phyloP scores from a whole-genome alignment of 2,888 invertebrate species.

The Metacarcinus magister region DNA sequence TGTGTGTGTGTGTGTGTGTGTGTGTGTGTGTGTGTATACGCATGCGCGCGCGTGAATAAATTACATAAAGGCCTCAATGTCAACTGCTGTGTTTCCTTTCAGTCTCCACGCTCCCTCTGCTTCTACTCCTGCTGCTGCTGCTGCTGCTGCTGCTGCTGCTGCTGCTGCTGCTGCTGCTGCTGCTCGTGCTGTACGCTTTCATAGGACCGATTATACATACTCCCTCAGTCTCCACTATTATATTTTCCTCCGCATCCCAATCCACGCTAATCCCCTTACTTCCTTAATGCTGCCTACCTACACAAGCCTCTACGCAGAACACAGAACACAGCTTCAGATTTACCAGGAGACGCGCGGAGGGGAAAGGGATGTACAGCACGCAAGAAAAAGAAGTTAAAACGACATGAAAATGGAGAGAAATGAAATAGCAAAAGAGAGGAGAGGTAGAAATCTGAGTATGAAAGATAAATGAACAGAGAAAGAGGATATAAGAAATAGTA shows the following conservation, averaged over 20 bases:
- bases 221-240: background rate
- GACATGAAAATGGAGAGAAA: background rate
- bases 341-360: background rate
- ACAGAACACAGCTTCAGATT: background rate
- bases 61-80: constrained; percentile 15
- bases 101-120: background rate
- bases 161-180: background rate
- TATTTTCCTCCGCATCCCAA: background rate
- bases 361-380: background rate
- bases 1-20: background rate
- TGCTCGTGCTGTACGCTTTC: background rate
- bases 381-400: background rate
- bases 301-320: background rate
- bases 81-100: constrained; percentile 7
- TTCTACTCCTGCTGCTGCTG: background rate
- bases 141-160: background rate
- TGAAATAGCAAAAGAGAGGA: background rate
- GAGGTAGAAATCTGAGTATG: background rate
- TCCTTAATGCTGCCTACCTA: background rate
- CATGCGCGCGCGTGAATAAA: background rate
- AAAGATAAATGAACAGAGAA: background rate
- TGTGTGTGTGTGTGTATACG: background rate
- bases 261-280: background rate
- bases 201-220: background rate
- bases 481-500: background rate